Evolutionary conservation across 2,888 invertebrate species (phyloP).

Genomic region (Latheticus oryzae): DNA sequence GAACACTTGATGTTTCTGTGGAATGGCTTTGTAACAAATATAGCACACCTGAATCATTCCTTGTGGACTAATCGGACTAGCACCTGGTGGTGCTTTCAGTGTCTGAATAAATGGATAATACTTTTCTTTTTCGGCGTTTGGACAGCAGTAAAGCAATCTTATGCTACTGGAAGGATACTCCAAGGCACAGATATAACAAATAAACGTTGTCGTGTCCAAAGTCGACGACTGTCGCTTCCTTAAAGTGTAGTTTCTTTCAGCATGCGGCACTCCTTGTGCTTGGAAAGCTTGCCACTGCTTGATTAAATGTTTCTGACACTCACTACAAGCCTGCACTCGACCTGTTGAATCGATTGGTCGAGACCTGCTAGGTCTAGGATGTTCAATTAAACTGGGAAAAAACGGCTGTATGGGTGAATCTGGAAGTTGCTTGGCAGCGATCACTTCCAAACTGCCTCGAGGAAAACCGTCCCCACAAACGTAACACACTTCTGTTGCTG

Average conservation of each 20-base stretch:
- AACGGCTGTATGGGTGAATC: constrained; percentile 70
- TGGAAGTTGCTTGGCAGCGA: constrained; percentile 70
- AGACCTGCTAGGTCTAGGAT: constrained; percentile 87
- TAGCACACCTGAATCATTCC: constrained; percentile 92
- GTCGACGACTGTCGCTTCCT: constrained; percentile 79
- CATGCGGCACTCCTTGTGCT: constrained; percentile 76
- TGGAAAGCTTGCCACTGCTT: constrained; percentile 86
- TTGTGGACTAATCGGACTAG: constrained; percentile 90
- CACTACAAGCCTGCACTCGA: constrained; percentile 82
- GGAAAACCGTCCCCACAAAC: constrained; percentile 91
- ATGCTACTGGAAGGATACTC: constrained; percentile 84
- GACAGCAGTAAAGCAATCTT: constrained; percentile 85
- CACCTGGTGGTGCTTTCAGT: constrained; percentile 83
- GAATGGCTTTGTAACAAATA: constrained; percentile 85
- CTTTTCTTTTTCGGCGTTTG: constrained; percentile 87
- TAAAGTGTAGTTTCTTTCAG: constrained; percentile 83
- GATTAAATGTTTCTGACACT: constrained; percentile 86
- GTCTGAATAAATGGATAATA: constrained; percentile 91
- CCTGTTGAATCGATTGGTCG: constrained; percentile 84
- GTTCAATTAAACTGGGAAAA: constrained; percentile 81
- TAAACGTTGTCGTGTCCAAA: constrained; percentile 77
- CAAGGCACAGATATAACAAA: constrained; percentile 90
- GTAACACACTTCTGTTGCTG: constrained; percentile 89
- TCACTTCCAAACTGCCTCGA: constrained; percentile 82
- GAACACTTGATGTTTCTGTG: constrained; percentile 80